These are phyloP conservation scores for Empis stercorea DNA, from an alignment of 2,888 invertebrate species.

Conservation along the genomic window DNA sequence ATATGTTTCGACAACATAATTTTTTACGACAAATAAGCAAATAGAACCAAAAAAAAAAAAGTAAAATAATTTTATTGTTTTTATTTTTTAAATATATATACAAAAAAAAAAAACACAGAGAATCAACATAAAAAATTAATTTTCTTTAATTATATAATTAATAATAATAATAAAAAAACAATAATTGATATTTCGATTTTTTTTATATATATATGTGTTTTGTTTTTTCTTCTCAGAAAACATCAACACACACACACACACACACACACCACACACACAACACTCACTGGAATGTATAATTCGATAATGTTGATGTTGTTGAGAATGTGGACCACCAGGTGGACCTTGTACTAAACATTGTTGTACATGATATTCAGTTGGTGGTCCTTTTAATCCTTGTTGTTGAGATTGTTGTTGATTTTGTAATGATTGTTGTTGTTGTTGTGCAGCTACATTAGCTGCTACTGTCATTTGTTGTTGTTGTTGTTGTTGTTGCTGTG, in stretches of 20 bases:
- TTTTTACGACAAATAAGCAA: not conserved
- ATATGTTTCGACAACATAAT: no score
- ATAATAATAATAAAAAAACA: no score
- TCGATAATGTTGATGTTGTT: constrained; percentile 12
- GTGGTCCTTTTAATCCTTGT: constrained; percentile 13
- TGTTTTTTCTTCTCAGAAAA: no score
- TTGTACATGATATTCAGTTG: constrained; percentile 12
- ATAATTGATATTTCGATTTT: no score
- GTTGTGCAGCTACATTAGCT: not conserved
- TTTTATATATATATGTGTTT: not conserved
- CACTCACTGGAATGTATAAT: constrained; percentile 12
- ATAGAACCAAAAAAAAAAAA: no score
- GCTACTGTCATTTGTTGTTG: not conserved
- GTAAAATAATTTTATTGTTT: no score
- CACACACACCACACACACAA: not conserved
- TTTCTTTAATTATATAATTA: no score
- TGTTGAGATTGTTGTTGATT: constrained; percentile 5
- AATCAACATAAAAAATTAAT: no score
- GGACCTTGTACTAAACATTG: constrained; percentile 1
- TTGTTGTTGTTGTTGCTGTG: not conserved
- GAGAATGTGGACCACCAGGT: not conserved
- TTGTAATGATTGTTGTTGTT: not conserved
- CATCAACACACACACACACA: constrained; percentile 6
- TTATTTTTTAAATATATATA: no score
- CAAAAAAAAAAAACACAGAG: no score